phyloP scores from a whole-genome alignment of 2,797 vertebrate genomes.

The Mycteria americana region DNA sequence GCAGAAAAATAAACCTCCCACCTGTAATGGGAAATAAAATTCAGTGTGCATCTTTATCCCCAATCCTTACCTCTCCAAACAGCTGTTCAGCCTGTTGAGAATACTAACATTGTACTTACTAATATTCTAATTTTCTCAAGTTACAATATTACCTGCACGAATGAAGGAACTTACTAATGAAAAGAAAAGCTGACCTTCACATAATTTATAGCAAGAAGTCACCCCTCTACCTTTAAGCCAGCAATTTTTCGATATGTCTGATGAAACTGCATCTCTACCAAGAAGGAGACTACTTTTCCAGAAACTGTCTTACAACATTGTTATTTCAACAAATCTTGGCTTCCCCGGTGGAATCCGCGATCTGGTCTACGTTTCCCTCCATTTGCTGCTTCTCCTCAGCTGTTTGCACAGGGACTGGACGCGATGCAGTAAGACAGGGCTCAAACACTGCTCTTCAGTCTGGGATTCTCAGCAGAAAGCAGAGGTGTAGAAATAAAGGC shows the following conservation, averaged over 20 bases:
- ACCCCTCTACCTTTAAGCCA: background rate
- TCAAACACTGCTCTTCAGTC: background rate
- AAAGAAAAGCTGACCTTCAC: background rate
- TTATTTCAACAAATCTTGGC: background rate
- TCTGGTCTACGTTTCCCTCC: background rate
- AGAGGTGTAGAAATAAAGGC: background rate
- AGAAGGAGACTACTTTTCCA: background rate
- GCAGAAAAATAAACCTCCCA: background rate
- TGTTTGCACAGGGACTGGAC: background rate
- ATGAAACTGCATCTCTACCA: background rate
- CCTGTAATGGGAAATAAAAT: background rate
- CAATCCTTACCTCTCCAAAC: background rate
- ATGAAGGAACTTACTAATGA: background rate
- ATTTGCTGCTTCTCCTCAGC: background rate
- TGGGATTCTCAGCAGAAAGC: background rate
- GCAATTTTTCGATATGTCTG: background rate
- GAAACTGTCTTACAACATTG: background rate
- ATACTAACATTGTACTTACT: background rate
- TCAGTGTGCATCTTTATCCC: background rate
- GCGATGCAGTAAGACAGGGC: background rate
- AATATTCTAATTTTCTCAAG: background rate
- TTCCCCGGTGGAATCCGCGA: background rate
- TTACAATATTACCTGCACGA: background rate
- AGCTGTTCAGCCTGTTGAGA: constrained; percentile 24
- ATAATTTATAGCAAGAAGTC: background rate